These are phyloP conservation scores for Gila orcuttii DNA, from an alignment of 2,113 vertebrate species.

Conservation along the genomic window DNA sequence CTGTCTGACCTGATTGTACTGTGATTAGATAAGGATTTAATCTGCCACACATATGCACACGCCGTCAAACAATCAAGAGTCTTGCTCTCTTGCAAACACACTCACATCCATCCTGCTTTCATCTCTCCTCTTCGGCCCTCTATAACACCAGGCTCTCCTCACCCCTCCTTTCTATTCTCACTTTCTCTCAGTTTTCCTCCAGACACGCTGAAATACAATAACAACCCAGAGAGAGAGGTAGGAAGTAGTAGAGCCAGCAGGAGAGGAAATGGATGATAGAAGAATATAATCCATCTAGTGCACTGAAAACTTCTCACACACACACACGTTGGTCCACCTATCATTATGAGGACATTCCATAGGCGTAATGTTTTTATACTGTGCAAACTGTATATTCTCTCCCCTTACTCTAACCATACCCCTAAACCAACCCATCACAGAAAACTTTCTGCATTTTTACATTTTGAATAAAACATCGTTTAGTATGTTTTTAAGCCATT, in stretches of 20 bases:
- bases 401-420: too few relatives aligned
- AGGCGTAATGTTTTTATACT: too few relatives aligned
- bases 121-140: background rate
- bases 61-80: constrained; percentile 46
- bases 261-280: constrained; percentile 22
- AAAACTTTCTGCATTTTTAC: too few relatives aligned
- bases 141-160: background rate
- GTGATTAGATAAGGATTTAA: constrained; percentile 74
- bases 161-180: background rate
- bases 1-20: constrained; percentile 69
- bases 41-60: constrained; percentile 67
- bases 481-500: too few relatives aligned
- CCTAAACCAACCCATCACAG: too few relatives aligned
- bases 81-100: constrained; percentile 11
- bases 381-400: too few relatives aligned
- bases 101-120: constrained; percentile 4
- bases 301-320: constrained; percentile 11
- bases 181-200: background rate
- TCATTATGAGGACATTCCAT: too few relatives aligned
- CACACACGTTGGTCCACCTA: too few relatives aligned
- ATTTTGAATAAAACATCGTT: too few relatives aligned
- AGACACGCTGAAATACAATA: constrained; percentile 38
- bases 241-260: constrained; percentile 24
- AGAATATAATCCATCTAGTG: constrained; percentile 36
- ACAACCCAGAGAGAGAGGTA: constrained; percentile 27